phyloP scores from a whole-genome alignment of 2,113 vertebrate species.

The Megalops atlanticus region DNA sequence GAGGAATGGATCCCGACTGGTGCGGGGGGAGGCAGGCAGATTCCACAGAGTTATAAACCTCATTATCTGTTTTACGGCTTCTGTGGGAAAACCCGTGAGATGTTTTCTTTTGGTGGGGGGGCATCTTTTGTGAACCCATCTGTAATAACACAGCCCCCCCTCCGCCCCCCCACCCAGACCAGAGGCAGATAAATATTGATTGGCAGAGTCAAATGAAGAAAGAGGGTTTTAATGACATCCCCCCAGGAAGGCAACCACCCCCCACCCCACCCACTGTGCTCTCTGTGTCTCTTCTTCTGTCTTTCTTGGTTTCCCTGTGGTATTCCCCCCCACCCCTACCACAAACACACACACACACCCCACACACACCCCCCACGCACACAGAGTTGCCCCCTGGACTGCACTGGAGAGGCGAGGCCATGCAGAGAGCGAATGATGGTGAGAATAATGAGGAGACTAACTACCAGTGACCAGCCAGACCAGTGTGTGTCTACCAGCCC shows the following conservation, averaged over 20 bases:
- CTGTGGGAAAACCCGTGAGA: too few species aligned
- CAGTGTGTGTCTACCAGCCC: too few species aligned
- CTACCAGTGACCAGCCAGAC: neutral
- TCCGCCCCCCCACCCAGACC: neutral
- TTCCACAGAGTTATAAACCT: too few species aligned
- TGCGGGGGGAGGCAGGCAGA: too few species aligned
- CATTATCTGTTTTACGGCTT: too few species aligned
- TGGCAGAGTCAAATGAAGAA: neutral
- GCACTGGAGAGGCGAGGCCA: conserved; percentile 5
- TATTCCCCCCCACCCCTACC: neutral
- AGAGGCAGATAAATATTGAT: neutral
- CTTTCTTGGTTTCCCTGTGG: neutral
- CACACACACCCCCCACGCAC: neutral
- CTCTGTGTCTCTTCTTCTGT: neutral
- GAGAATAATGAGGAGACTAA: too few species aligned
- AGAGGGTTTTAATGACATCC: neutral
- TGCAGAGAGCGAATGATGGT: neutral
- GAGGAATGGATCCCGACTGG: too few species aligned
- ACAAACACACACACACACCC: too few species aligned
- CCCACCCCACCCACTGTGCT: neutral
- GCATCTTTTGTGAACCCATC: too few species aligned
- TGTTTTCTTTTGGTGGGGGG: too few species aligned
- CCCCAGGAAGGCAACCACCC: neutral
- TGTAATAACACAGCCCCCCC: neutral
- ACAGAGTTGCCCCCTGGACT: neutral